Evolutionary conservation across 2,797 vertebrate species (phyloP).

Genomic region (Eulemur mongoz): DNA sequence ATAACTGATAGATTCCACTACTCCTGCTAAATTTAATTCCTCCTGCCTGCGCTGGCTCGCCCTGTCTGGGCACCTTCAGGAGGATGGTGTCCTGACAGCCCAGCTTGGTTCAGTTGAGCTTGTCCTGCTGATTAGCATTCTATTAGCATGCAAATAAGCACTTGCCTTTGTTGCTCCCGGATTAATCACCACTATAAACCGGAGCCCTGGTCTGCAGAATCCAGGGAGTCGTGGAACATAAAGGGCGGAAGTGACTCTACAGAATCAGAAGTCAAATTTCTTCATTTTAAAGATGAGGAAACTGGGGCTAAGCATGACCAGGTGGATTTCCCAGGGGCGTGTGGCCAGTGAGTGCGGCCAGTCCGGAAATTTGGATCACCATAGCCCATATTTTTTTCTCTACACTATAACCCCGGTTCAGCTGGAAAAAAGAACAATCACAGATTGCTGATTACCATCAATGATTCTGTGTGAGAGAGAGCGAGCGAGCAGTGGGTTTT

Average conservation of each 20-base stretch:
- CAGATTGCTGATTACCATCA: neutral
- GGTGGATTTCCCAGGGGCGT: neutral
- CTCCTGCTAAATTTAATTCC: neutral
- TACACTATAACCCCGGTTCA: neutral
- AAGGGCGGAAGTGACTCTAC: neutral
- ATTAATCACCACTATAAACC: neutral
- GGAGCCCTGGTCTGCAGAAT: neutral
- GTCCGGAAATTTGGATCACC: neutral
- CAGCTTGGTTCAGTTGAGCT: neutral
- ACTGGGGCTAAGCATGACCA: neutral
- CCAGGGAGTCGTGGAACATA: neutral
- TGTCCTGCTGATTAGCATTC: neutral
- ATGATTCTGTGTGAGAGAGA: neutral
- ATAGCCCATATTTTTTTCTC: neutral
- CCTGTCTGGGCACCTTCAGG: neutral
- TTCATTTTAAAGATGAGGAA: constrained; percentile 8
- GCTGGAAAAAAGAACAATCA: neutral
- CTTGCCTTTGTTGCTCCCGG: constrained; percentile 2
- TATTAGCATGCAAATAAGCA: constrained; percentile 63
- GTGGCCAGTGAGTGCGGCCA: too few species aligned
- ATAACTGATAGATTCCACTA: neutral
- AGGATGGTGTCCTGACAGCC: neutral
- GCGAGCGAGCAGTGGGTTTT: neutral
- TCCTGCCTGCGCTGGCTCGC: neutral
- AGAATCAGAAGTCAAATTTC: neutral